phyloP scores from a whole-genome alignment of 2,888 invertebrate genomes.

The Piscicola geometra region DNA sequence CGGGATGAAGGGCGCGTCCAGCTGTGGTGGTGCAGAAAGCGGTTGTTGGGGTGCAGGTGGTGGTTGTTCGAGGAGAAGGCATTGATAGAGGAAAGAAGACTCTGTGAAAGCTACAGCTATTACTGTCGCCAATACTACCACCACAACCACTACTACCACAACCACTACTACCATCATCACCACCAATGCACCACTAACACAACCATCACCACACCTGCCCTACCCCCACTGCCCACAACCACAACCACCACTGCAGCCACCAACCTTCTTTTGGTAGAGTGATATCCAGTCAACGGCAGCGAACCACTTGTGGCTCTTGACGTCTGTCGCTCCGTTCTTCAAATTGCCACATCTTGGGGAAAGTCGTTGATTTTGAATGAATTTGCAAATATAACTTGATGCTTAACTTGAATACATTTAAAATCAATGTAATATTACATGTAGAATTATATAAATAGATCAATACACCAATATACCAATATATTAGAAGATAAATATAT shows the following conservation, averaged over 20 bases:
- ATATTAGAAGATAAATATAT: too few species aligned
- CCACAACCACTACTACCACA: neutral
- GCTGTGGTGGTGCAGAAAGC: conserved; percentile 61
- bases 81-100: too few species aligned
- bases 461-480: too few species aligned
- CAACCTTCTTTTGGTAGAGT: conserved; percentile 84
- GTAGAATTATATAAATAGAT: too few species aligned
- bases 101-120: too few species aligned
- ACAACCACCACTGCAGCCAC: neutral
- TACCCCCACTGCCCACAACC: neutral
- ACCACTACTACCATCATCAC: neutral
- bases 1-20: conserved; percentile 98
- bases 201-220: neutral
- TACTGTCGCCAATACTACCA: too few species aligned
- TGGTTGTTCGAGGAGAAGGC: too few species aligned
- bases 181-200: neutral
- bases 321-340: conserved; percentile 95
- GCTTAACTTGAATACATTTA: too few species aligned
- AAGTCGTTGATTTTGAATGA: too few species aligned
- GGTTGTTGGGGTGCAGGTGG: too few species aligned
- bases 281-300: conserved; percentile 94
- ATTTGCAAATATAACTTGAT: too few species aligned
- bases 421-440: too few species aligned
- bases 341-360: conserved; percentile 83
- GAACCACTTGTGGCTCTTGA: conserved; percentile 97